Percentiles rank a stretch among this genome's conserved stretches.
These are phyloP conservation scores for Sebastes aleutianus DNA, from an alignment of 2,797 vertebrate species.

Conservation along the genomic window DNA sequence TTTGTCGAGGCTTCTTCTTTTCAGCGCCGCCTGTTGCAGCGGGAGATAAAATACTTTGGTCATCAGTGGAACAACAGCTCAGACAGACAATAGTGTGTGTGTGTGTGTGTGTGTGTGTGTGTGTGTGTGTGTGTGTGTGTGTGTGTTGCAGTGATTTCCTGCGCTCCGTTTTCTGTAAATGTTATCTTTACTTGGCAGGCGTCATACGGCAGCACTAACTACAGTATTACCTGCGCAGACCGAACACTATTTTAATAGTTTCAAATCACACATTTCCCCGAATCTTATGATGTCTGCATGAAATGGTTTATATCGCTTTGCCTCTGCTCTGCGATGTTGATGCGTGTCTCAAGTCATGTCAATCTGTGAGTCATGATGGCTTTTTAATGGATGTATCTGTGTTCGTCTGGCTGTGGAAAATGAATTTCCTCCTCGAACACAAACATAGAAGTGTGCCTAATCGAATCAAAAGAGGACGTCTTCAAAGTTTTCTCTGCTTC, in stretches of 20 bases:
- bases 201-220: background rate
- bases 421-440: background rate
- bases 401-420: background rate
- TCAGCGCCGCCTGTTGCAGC: conserved; percentile 34
- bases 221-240: background rate
- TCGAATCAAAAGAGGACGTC: background rate
- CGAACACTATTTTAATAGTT: background rate
- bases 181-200: conserved; percentile 66
- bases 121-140: too few relatives aligned
- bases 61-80: conserved; percentile 36
- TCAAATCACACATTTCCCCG: background rate
- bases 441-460: background rate
- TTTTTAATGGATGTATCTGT: background rate
- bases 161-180: conserved; percentile 12
- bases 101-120: too few relatives aligned
- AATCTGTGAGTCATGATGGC: background rate
- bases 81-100: conserved; percentile 31
- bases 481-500: background rate
- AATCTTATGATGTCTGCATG: background rate
- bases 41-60: conserved; percentile 54
- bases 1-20: conserved; percentile 12
- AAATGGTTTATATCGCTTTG: background rate
- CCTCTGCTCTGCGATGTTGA: background rate
- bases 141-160: conserved; percentile 20
- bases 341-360: background rate